These are phyloP conservation scores for Sminthopsis crassicaudata DNA, from an alignment of 2,113 vertebrate species.

Conservation along the genomic window DNA sequence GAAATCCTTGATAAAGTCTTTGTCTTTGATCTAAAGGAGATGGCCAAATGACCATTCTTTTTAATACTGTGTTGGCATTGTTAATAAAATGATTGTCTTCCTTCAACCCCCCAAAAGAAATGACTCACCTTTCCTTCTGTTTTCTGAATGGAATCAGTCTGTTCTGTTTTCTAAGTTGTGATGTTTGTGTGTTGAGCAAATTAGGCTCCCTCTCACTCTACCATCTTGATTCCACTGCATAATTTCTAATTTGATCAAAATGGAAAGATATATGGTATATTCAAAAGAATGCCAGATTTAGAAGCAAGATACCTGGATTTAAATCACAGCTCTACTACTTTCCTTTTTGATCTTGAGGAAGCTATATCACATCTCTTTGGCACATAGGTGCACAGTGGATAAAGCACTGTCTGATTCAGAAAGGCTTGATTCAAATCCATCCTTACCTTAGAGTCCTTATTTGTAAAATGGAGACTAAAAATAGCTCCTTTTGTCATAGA, in stretches of 20 bases:
- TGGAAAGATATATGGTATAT: neutral
- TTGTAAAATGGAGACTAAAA: neutral
- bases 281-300: neutral
- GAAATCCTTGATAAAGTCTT: too few species aligned
- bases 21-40: too few species aligned
- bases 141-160: neutral
- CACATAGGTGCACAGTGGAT: neutral
- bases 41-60: too few species aligned
- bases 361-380: neutral
- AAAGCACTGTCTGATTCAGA: neutral
- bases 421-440: too few species aligned
- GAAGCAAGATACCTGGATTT: conserved; percentile 29
- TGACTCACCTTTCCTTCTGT: neutral
- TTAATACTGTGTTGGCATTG: too few species aligned
- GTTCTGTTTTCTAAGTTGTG: neutral
- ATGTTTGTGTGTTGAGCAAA: neutral
- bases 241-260: neutral
- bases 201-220: neutral
- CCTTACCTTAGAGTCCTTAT: neutral
- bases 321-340: neutral
- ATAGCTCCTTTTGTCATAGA: neutral
- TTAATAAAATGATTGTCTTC: too few species aligned
- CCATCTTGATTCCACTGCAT: neutral
- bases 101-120: too few species aligned
- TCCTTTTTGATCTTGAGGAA: neutral